Base-by-base conservation (phyloP, 2,113 vertebrate genomes). In the Sminthopsis crassicaudata region DNA sequence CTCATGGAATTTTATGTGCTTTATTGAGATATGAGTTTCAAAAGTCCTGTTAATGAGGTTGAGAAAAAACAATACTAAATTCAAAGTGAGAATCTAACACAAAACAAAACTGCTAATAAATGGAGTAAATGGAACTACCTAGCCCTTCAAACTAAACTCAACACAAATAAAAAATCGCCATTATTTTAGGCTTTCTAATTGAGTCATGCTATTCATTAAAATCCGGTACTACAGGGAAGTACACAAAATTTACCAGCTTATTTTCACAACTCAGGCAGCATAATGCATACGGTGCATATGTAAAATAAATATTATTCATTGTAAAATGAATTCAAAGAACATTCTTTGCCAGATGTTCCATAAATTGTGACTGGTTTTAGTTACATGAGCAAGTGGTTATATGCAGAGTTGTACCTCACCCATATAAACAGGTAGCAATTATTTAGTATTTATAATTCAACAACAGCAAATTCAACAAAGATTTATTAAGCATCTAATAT, bases 11-110 rank as follows among this genome's bases (percentile, higher is more conserved):
- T 54, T 89, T 94, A 94, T 12, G 53, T 0, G 30, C 46, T 95
- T 90, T 57, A 52, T 91, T 93, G 76, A 97, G 96, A 96, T 92
- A 95, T 36, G 53, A 92, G 91, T 91, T 97, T 94, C 67, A 96
- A 96, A 95, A 96, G 88, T 91, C 91, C 92, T 90, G 46, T 67
- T 76, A 91, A 92, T 91, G 95, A 94, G 95, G 36, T 16, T 53
- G 8, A 1, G n/a, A 98, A 52, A 91, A 95, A 96, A 27, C 26
- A 94, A 95, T 25, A 57, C 53, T 94, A 92, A 94, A 51, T 0
- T 0, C 36, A 53, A 93, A 92, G n/a, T 94, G 19, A 55, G 92
- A 96, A 84, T 51, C 36, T 88, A 93, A 96, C 92, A 60, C 24
- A 96, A 96, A 94, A 95, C 93, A 27, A 95, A 89, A 84, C 16